phyloP scores from a whole-genome alignment of 2,888 invertebrate species.

The Anaspis maculata region DNA sequence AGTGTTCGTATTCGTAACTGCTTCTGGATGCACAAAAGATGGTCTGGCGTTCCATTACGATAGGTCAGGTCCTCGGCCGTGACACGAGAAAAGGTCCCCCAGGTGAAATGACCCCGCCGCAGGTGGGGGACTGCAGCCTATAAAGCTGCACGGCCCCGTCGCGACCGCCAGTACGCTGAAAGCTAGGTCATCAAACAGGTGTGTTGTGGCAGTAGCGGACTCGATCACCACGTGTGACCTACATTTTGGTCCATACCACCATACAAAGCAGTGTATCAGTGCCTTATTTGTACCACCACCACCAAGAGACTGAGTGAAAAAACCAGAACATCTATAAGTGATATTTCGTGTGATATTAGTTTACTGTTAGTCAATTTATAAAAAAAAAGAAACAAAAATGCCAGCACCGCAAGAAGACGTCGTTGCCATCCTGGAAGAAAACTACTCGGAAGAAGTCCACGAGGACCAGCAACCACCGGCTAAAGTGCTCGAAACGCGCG shows the following conservation, averaged over 20 bases:
- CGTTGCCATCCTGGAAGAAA: slow-evolving; percentile 30
- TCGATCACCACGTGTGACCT: slow-evolving; percentile 29
- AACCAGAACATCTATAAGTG: slow-evolving; percentile 16
- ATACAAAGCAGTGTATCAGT: slow-evolving; percentile 17
- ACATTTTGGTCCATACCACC: slow-evolving; percentile 22
- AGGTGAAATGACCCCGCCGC: too few relatives aligned
- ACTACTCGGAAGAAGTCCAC: slow-evolving; percentile 29
- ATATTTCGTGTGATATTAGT: slow-evolving; percentile 34
- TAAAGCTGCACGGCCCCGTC: slow-evolving; percentile 17
- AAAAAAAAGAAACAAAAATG: slow-evolving; percentile 25
- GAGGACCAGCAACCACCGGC: slow-evolving; percentile 37
- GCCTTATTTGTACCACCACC: slow-evolving; percentile 5
- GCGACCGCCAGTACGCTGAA: slow-evolving; percentile 30
- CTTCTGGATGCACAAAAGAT: too few relatives aligned
- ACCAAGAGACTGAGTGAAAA: slow-evolving; percentile 15
- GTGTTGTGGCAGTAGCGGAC: slow-evolving; percentile 40
- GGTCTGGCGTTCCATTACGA: slow-evolving; percentile 27
- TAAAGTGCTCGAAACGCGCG: slow-evolving; percentile 49
- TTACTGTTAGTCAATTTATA: too few relatives aligned
- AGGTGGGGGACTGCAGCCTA: too few relatives aligned
- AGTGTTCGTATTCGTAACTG: too few relatives aligned
- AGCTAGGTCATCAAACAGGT: slow-evolving; percentile 39
- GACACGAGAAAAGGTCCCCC: slow-evolving; percentile 31
- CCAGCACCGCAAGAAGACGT: slow-evolving; percentile 34
- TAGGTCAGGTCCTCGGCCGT: slow-evolving; percentile 36